Evolutionary conservation across 2,113 vertebrate genomes (phyloP).

Genomic region (Hyperoodon ampullatus): DNA sequence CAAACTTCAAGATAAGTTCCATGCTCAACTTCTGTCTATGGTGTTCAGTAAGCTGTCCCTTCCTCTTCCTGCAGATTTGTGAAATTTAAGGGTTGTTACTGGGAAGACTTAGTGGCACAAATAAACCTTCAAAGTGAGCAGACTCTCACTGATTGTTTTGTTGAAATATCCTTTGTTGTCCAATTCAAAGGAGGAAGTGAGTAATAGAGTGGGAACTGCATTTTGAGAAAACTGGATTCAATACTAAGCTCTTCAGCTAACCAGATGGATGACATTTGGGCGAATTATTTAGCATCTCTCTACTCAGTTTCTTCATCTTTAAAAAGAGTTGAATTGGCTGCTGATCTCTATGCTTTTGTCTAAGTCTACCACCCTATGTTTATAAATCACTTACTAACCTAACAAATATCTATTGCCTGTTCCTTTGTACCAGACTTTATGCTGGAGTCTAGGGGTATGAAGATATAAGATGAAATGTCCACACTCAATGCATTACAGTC

Average conservation of each 20-base stretch:
- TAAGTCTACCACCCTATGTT: not conserved
- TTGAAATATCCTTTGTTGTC: not conserved
- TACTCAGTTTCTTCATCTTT: not conserved
- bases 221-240: not conserved
- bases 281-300: not conserved
- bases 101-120: not conserved
- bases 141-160: not conserved
- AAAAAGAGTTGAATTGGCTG: not conserved
- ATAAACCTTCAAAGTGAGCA: constrained; percentile 31
- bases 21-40: constrained; percentile 64
- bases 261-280: not conserved
- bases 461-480: not conserved
- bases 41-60: constrained; percentile 60
- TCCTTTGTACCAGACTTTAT: not conserved
- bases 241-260: not conserved
- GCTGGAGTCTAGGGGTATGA: not conserved
- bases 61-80: constrained; percentile 57
- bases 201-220: not conserved
- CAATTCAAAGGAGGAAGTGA: not conserved
- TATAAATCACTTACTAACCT: not conserved
- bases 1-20: constrained; percentile 53
- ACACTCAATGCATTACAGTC: not conserved
- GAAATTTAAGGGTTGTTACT: not conserved
- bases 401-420: not conserved
- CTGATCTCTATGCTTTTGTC: not conserved